phyloP scores from a whole-genome alignment of 2,888 invertebrate species.

The Mythimna ferrago region DNA sequence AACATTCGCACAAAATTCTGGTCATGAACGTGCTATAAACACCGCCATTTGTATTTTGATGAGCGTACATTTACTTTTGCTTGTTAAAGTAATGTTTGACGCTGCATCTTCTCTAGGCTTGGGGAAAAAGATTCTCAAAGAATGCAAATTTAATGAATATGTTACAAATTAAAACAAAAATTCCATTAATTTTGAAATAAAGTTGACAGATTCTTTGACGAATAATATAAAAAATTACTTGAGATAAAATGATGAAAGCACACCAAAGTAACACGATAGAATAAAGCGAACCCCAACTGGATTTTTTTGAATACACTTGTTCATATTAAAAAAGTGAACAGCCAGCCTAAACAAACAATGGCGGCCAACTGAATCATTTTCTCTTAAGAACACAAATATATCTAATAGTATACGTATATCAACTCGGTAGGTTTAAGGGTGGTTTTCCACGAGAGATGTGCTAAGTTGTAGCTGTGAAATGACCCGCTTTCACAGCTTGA shows the following conservation, averaged over 20 bases:
- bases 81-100: conserved; percentile 47
- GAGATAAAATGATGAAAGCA: conserved; percentile 4
- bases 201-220: not conserved
- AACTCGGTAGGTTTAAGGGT: not conserved
- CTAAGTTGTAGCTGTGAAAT: not conserved
- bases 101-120: not conserved
- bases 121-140: not conserved
- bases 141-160: not conserved
- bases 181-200: not conserved
- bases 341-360: conserved; percentile 49
- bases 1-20: conserved; percentile 53
- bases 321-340: conserved; percentile 48
- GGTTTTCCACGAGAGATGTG: not conserved
- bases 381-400: conserved; percentile 14
- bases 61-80: conserved; percentile 50
- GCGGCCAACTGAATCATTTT: conserved; percentile 26
- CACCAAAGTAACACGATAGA: conserved; percentile 5
- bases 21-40: conserved; percentile 63
- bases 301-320: conserved; percentile 38
- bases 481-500: too few species aligned
- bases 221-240: not conserved
- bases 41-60: conserved; percentile 50
- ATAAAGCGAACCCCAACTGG: conserved; percentile 3
- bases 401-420: conserved; percentile 19
- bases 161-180: not conserved